Percentiles rank a stretch among this genome's conserved stretches.
These are phyloP conservation scores for Platyrinchus mystaceus DNA, from an alignment of 2,797 vertebrate species.

Conservation along the genomic window DNA sequence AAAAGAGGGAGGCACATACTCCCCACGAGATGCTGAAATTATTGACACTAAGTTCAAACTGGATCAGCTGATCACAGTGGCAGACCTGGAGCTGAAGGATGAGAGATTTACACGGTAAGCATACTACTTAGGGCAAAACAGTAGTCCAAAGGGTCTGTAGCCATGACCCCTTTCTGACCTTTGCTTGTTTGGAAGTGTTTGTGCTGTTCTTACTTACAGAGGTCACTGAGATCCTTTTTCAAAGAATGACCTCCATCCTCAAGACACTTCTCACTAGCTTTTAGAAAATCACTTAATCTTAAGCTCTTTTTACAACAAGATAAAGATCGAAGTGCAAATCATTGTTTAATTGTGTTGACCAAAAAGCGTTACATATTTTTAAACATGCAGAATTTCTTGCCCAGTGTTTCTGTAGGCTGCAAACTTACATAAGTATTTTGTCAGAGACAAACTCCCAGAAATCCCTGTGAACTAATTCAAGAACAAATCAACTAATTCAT, in stretches of 20 bases:
- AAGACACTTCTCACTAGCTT: conserved; percentile 73
- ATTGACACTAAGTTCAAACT: conserved; percentile 96
- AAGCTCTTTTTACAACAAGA: conserved; percentile 61
- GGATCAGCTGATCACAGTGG: conserved; percentile 95
- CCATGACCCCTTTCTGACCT: conserved; percentile 86
- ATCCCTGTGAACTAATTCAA: not conserved
- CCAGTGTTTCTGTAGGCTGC: not conserved
- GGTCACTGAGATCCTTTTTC: conserved; percentile 86
- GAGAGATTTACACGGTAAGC: conserved; percentile 95
- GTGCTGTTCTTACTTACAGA: conserved; percentile 85
- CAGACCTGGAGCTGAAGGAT: conserved; percentile 95
- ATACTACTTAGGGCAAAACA: conserved; percentile 68
- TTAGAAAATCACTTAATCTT: conserved; percentile 78
- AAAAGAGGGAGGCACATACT: conserved; percentile 95
- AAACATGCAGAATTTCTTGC: not conserved
- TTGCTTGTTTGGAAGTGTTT: conserved; percentile 84
- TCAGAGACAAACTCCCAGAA: not conserved
- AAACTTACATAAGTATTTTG: not conserved
- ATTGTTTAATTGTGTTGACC: conserved; percentile 4
- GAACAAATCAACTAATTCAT: not conserved
- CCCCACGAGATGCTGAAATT: conserved; percentile 94
- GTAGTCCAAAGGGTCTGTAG: conserved; percentile 75
- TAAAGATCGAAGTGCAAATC: conserved; percentile 48
- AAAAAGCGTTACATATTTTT: not conserved
- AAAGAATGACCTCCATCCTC: conserved; percentile 78